Percentiles rank a stretch among this genome's conserved stretches.
These are phyloP conservation scores for Atherinomorus stipes DNA, from an alignment of 2,113 vertebrate species.

Conservation along the genomic window DNA sequence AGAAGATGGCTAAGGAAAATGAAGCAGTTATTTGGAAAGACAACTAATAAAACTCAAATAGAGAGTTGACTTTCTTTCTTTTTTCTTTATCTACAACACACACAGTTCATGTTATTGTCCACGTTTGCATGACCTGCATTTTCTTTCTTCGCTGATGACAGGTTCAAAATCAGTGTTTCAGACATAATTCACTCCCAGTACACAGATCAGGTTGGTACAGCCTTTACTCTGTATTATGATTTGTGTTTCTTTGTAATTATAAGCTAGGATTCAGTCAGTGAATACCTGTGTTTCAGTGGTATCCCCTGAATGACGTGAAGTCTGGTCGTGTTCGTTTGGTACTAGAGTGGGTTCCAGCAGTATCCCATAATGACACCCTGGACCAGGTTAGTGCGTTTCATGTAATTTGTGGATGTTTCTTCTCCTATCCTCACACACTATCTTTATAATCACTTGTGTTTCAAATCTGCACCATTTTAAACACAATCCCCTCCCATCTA, in stretches of 20 bases:
- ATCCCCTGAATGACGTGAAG: slow-evolving; percentile 86
- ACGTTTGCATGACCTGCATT: not conserved
- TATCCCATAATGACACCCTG: slow-evolving; percentile 76
- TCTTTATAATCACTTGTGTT: not conserved
- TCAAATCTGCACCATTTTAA: not conserved
- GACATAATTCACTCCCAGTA: slow-evolving; percentile 76
- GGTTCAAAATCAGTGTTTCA: slow-evolving; percentile 68
- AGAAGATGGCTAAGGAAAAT: too few species aligned
- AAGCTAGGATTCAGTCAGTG: not conserved
- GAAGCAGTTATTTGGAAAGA: too few species aligned
- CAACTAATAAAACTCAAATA: too few species aligned
- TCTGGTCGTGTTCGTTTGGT: slow-evolving; percentile 88
- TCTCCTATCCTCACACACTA: not conserved
- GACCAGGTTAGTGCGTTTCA: slow-evolving; percentile 79
- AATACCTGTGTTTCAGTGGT: slow-evolving; percentile 84
- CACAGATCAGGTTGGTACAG: slow-evolving; percentile 73
- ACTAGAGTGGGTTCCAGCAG: slow-evolving; percentile 85
- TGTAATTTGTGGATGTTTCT: not conserved
- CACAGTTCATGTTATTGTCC: too few species aligned
- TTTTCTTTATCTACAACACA: too few species aligned
- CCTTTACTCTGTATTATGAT: not conserved
- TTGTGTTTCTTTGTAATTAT: not conserved
- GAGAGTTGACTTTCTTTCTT: too few species aligned
- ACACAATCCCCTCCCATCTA: not conserved
- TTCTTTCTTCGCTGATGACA: slow-evolving; percentile 43